phyloP scores from a whole-genome alignment of 2,888 invertebrate species.

The Drosophila phalerata region DNA sequence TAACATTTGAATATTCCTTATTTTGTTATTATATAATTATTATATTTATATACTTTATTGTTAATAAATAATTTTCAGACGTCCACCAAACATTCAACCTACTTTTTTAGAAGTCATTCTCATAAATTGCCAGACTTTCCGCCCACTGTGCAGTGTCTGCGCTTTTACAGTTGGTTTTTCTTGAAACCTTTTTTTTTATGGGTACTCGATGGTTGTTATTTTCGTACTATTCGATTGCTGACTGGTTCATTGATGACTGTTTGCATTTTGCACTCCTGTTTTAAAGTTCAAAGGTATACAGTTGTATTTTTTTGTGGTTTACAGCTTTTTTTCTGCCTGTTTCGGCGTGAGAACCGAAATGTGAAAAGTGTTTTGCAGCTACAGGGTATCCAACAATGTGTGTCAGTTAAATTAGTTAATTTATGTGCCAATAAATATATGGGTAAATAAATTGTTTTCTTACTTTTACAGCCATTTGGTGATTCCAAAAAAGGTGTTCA shows the following conservation, averaged over 20 bases:
- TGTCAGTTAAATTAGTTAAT: conserved; percentile 30
- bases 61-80: neutral
- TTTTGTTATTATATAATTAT: too few species aligned
- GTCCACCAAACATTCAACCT: neutral
- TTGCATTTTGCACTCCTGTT: conserved; percentile 77
- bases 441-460: conserved; percentile 38
- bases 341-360: conserved; percentile 72
- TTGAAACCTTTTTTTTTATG: conserved; percentile 52
- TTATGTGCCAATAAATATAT: conserved; percentile 43
- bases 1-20: too few species aligned
- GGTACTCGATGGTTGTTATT: conserved; percentile 27
- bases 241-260: conserved; percentile 71
- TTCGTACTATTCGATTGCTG: conserved; percentile 31
- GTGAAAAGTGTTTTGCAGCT: conserved; percentile 15
- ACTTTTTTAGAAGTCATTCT: neutral
- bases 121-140: neutral
- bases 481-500: conserved; percentile 64
- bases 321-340: conserved; percentile 5
- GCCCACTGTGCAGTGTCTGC: conserved; percentile 54
- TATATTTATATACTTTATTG: too few species aligned
- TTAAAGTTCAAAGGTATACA: conserved; percentile 77
- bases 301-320: conserved; percentile 21
- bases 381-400: conserved; percentile 11
- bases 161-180: conserved; percentile 72
- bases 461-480: conserved; percentile 77